Evolutionary conservation across 2,113 vertebrate species (phyloP).

Genomic region (Oncorhynchus mykiss): DNA sequence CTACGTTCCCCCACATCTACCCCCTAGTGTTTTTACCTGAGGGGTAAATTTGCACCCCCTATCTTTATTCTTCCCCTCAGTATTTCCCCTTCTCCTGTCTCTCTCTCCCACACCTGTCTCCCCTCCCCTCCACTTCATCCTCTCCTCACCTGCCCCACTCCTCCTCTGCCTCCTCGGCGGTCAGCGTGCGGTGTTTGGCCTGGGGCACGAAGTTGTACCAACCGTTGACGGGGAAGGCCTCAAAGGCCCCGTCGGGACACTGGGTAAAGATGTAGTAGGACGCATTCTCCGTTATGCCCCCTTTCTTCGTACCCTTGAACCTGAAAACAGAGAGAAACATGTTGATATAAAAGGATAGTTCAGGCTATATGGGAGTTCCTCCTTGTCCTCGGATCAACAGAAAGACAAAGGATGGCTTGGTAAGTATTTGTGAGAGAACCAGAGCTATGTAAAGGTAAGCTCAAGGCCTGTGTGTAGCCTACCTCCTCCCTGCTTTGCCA

Average conservation of each 20-base stretch:
- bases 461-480: too few species aligned
- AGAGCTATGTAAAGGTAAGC: too few species aligned
- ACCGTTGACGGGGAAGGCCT: slow-evolving; percentile 88
- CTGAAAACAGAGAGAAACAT: slow-evolving; percentile 57
- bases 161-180: slow-evolving; percentile 90
- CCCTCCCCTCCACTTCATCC: too few species aligned
- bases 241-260: slow-evolving; percentile 88
- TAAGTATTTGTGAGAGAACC: too few species aligned
- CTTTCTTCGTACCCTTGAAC: slow-evolving; percentile 89
- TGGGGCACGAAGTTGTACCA: slow-evolving; percentile 91
- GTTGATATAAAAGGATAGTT: neutral
- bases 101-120: too few species aligned
- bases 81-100: too few species aligned
- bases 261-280: slow-evolving; percentile 93
- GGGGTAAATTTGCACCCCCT: too few species aligned
- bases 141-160: slow-evolving; percentile 86
- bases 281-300: slow-evolving; percentile 87
- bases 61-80: too few species aligned
- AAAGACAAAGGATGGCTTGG: too few species aligned
- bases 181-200: slow-evolving; percentile 88
- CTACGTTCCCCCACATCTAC: too few species aligned
- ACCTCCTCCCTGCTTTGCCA: too few species aligned
- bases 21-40: too few species aligned
- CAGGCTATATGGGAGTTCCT: neutral
- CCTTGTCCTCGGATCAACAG: neutral